Evolutionary conservation across 2,888 invertebrate species (phyloP).

Genomic region (Buathra laborator): DNA sequence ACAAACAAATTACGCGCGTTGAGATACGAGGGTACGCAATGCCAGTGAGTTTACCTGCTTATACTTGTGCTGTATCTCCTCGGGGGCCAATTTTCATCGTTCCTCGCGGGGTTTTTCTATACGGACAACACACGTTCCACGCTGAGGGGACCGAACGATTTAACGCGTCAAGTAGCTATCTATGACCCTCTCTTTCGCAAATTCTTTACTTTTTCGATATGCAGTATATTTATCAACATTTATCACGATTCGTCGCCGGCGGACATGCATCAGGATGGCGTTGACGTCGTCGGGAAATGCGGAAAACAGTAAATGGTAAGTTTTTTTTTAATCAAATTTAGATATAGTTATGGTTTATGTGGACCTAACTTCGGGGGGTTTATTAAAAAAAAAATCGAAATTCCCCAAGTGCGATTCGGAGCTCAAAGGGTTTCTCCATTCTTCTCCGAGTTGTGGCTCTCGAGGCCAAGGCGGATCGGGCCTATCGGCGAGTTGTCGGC

Average conservation of each 20-base stretch:
- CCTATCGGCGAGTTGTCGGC: slow-evolving; percentile 57
- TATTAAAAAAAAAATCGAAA: too few relatives aligned
- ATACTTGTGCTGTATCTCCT: slow-evolving; percentile 64
- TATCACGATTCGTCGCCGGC: neutral
- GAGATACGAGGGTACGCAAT: slow-evolving; percentile 12
- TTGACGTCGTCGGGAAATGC: too few relatives aligned
- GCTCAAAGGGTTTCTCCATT: slow-evolving; percentile 5
- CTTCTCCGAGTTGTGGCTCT: slow-evolving; percentile 24
- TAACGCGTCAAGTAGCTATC: slow-evolving; percentile 7
- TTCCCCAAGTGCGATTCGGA: neutral
- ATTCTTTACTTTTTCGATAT: neutral
- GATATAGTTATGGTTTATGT: too few relatives aligned
- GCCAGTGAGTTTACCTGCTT: slow-evolving; percentile 8
- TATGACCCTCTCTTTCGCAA: slow-evolving; percentile 45
- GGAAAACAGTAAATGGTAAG: too few relatives aligned
- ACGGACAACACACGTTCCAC: neutral
- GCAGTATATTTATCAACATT: neutral
- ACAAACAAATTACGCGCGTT: slow-evolving; percentile 73
- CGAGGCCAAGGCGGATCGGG: slow-evolving; percentile 55
- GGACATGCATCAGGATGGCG: neutral
- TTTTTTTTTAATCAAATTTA: too few relatives aligned
- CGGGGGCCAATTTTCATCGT: slow-evolving; percentile 73
- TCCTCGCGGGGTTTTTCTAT: slow-evolving; percentile 61
- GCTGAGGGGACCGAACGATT: slow-evolving; percentile 1
- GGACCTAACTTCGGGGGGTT: too few relatives aligned